Evolutionary conservation across 2,113 vertebrate species (phyloP), one percentile per base, ranked within the genome.

Genomic region (Thamnophis sirtalis): DNA sequence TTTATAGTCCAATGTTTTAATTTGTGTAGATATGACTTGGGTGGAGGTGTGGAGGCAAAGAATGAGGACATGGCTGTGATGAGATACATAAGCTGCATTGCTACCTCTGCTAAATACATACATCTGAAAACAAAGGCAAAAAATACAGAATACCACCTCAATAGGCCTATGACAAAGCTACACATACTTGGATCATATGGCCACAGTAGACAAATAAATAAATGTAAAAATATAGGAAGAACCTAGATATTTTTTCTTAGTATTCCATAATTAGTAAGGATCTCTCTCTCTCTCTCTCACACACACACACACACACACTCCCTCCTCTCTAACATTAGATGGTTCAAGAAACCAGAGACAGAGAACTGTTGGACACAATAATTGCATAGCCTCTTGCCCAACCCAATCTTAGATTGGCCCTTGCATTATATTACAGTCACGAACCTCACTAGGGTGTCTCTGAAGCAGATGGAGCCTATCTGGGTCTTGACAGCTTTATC

Each of bases 401-500:
- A 56, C 17, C 51, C 28, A 68, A n/a, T 68, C 10, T 68, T 68
- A 68, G 11, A 68, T 26, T 7, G 15, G 63, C 2, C 51, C 17
- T 11, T 73, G 84, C 22, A 55, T 95, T 95, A 93, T 84, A 56
- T 94, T 94, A 93, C 56, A 95, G 73, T 54, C 80, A 50, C 89
- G 49, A 93, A 55, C 92, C 94, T 96, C 28, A 92, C 87, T 92
- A 95, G 91, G 84, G 88, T 60, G 38, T 92, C 60, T 94, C 94
- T 49, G 86, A 56, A 91, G 90, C 91, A 95, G 86, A 91, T 93
- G 94, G 90, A 92, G 33, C 38, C 93, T 96, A 94, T 92, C 93
- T 96, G 38, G 53, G 90, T 95, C 80, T 94, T 94, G 96, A 95
- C 95, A 96, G 93, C 91, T 96, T 96, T 94, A 94, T 96, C 93